phyloP scores from a whole-genome alignment of 2,888 invertebrate species.

The Drosophila phalerata region DNA sequence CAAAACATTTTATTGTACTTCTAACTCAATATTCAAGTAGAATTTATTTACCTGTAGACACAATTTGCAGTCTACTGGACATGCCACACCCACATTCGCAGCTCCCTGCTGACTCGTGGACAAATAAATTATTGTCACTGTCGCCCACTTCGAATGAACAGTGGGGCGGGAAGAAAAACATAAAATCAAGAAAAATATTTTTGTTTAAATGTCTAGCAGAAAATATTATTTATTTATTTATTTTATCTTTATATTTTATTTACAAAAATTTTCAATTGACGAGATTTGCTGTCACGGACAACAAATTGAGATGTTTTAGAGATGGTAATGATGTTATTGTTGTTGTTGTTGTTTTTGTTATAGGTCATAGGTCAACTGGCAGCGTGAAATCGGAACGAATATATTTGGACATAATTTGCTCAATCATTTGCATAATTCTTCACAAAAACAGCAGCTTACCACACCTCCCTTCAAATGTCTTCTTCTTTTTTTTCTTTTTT shows the following conservation, averaged over 20 bases:
- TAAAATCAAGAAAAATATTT: slow-evolving; percentile 42
- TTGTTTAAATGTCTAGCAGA: slow-evolving; percentile 18
- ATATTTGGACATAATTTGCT: slow-evolving; percentile 73
- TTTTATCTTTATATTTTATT: slow-evolving; percentile 23
- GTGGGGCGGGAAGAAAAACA: neutral
- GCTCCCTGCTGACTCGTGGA: neutral
- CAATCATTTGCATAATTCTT: slow-evolving; percentile 80
- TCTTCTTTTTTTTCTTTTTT: slow-evolving; percentile 27
- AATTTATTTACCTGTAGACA: slow-evolving; percentile 8
- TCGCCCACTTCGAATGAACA: neutral
- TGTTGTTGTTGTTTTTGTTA: slow-evolving; percentile 13
- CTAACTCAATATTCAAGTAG: neutral
- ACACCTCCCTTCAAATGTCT: slow-evolving; percentile 1
- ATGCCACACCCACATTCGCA: neutral
- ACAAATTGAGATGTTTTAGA: slow-evolving; percentile 36
- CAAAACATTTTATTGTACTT: neutral
- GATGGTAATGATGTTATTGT: slow-evolving; percentile 39
- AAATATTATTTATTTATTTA: slow-evolving; percentile 18
- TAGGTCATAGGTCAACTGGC: slow-evolving; percentile 54
- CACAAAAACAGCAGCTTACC: slow-evolving; percentile 49
- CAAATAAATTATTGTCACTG: slow-evolving; percentile 44
- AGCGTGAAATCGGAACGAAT: slow-evolving; percentile 35
- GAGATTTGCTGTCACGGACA: slow-evolving; percentile 67
- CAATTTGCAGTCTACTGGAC: slow-evolving; percentile 19
- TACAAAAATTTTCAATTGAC: slow-evolving; percentile 67